phyloP scores from a whole-genome alignment of 2,797 vertebrate genomes.

The Chelidonichthys spinosus region DNA sequence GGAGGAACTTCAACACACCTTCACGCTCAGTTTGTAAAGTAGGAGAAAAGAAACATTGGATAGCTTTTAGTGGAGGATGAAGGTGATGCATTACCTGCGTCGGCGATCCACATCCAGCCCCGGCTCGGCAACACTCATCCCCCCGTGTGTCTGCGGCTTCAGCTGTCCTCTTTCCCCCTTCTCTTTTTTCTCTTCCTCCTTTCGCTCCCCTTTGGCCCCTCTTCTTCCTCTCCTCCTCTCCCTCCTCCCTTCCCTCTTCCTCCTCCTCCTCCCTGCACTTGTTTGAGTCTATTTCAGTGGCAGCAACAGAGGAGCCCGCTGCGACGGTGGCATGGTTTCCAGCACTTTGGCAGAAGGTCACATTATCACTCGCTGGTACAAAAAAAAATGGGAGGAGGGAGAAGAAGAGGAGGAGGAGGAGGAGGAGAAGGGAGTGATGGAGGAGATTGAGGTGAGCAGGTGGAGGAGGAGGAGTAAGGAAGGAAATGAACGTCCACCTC shows the following conservation, averaged over 20 bases:
- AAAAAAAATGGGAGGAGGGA: constrained; percentile 10
- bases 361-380: constrained; percentile 81
- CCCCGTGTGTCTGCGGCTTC: constrained; percentile 68
- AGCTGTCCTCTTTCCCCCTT: constrained; percentile 50
- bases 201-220: constrained; percentile 49
- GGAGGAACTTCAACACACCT: constrained; percentile 9
- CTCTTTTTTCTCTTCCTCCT: constrained; percentile 20
- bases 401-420: constrained; percentile 28
- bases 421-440: constrained; percentile 48
- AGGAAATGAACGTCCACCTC: constrained; percentile 46
- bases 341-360: constrained; percentile 90
- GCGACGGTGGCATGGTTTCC: constrained; percentile 84
- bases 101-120: constrained; percentile 83
- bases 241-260: constrained; percentile 35
- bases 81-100: constrained; percentile 80
- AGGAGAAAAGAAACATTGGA: background rate
- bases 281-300: constrained; percentile 87
- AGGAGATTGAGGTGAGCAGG: constrained; percentile 51
- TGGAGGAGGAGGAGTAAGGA: constrained; percentile 46
- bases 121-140: constrained; percentile 80
- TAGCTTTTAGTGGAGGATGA: constrained; percentile 20
- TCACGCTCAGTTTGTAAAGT: constrained; percentile 30
- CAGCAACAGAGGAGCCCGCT: constrained; percentile 80
- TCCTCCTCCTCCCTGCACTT: constrained; percentile 76
- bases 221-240: constrained; percentile 44